Conservation (phyloP, 2,797 vertebrate genomes). For the Melanotaenia maccullochi region DNA sequence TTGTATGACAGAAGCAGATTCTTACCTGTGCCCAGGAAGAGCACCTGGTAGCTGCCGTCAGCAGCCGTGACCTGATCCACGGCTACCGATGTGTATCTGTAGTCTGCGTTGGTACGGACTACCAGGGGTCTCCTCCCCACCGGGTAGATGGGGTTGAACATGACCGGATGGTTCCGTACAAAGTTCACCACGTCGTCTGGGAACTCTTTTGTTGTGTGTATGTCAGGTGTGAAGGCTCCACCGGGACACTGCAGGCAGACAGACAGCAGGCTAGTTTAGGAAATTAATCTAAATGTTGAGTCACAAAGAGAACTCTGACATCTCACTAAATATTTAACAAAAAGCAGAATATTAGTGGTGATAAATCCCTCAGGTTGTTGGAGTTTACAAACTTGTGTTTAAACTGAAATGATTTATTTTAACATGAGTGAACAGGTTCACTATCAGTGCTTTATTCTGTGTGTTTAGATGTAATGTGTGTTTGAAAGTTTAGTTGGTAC, state of each 20-base stretch:
- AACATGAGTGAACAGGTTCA: no score
- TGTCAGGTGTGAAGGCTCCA: constrained; percentile 95
- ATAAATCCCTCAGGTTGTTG: neutral
- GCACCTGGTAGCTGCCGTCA: constrained; percentile 94
- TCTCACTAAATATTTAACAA: no score
- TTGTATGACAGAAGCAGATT: neutral
- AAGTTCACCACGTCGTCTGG: constrained; percentile 98
- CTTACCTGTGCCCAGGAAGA: constrained; percentile 96
- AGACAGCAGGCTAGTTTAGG: neutral
- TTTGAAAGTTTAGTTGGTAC: no score
- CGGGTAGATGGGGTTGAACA: constrained; percentile 96
- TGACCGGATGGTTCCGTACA: constrained; percentile 94
- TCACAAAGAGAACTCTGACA: neutral
- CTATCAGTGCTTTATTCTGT: no score
- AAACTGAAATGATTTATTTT: no score
- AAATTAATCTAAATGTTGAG: neutral
- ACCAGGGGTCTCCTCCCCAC: constrained; percentile 90
- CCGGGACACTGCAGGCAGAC: constrained; percentile 88
- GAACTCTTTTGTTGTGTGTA: constrained; percentile 94
- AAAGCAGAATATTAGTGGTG: neutral
- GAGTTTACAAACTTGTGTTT: no score
- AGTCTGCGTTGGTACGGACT: constrained; percentile 90
- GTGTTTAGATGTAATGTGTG: no score
- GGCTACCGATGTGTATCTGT: constrained; percentile 94
- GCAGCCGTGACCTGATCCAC: constrained; percentile 94